phyloP scores from a whole-genome alignment of 1,140 invertebrate species.

The Sitodiplosis mosellana region DNA sequence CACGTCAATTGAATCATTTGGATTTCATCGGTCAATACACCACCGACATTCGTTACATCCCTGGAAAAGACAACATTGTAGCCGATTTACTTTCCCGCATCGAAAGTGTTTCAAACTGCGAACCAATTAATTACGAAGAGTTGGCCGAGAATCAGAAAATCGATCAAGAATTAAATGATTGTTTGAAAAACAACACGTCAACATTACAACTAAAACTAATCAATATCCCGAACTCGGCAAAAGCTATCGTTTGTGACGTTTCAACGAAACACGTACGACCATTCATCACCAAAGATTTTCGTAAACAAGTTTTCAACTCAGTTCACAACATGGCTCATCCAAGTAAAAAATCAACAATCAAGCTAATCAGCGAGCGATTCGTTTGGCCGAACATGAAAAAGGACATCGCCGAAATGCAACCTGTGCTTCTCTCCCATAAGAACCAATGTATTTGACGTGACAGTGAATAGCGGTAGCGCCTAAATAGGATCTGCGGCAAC shows the following conservation, averaged over 20 bases:
- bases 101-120: background rate
- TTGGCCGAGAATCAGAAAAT: background rate
- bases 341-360: constrained; percentile 6
- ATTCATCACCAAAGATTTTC: constrained; percentile 10
- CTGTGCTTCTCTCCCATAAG: no score
- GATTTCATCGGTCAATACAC: constrained; percentile 14
- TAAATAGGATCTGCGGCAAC: no score
- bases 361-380: constrained; percentile 9
- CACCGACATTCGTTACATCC: constrained; percentile 14
- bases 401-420: no score
- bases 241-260: background rate
- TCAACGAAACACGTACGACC: constrained; percentile 7
- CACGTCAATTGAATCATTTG: constrained; percentile 12
- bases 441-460: no score
- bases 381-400: constrained; percentile 17
- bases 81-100: constrained; percentile 10
- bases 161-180: background rate
- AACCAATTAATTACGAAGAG: background rate
- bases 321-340: constrained; percentile 14
- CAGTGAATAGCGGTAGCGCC: no score
- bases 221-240: background rate
- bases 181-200: background rate
- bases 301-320: constrained; percentile 10
- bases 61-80: constrained; percentile 10
- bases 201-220: constrained; percentile 7